These are phyloP conservation scores for Cryptocheilus praepositus DNA, from an alignment of 2,888 invertebrate genomes.

Conservation along the genomic window DNA sequence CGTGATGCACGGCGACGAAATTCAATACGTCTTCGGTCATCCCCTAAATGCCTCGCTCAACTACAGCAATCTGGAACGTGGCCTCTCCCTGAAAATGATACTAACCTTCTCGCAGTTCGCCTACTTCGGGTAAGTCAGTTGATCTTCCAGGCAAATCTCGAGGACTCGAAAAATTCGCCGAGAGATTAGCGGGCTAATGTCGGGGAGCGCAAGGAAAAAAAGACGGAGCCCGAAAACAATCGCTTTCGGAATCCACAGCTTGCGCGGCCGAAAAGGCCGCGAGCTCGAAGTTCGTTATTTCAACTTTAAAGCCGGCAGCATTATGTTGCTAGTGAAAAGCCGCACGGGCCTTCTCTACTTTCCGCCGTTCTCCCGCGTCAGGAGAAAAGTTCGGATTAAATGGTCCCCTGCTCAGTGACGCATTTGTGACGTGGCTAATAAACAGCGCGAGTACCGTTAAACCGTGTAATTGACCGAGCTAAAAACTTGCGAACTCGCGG, in stretches of 20 bases:
- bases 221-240: too few relatives aligned
- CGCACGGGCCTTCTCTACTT: not conserved
- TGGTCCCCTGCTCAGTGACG: too few relatives aligned
- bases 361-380: not conserved
- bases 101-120: slow-evolving; percentile 95
- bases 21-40: slow-evolving; percentile 97
- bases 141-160: too few relatives aligned
- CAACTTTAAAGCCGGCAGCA: slow-evolving; percentile 2
- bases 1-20: slow-evolving; percentile 98
- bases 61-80: slow-evolving; percentile 90
- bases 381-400: too few relatives aligned
- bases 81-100: slow-evolving; percentile 94
- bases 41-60: slow-evolving; percentile 91
- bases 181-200: too few relatives aligned
- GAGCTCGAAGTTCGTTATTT: slow-evolving; percentile 9
- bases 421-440: too few relatives aligned
- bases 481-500: not conserved
- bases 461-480: not conserved
- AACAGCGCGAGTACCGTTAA: not conserved
- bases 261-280: too few relatives aligned
- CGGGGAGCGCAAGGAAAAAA: too few relatives aligned
- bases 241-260: too few relatives aligned
- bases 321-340: not conserved
- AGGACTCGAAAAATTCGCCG: too few relatives aligned
- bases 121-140: slow-evolving; percentile 88